Evolutionary conservation across 2,797 vertebrate genomes (phyloP), one percentile per base, ranked within the genome.

Genomic region (Tokudaia tokunoshimensis): DNA sequence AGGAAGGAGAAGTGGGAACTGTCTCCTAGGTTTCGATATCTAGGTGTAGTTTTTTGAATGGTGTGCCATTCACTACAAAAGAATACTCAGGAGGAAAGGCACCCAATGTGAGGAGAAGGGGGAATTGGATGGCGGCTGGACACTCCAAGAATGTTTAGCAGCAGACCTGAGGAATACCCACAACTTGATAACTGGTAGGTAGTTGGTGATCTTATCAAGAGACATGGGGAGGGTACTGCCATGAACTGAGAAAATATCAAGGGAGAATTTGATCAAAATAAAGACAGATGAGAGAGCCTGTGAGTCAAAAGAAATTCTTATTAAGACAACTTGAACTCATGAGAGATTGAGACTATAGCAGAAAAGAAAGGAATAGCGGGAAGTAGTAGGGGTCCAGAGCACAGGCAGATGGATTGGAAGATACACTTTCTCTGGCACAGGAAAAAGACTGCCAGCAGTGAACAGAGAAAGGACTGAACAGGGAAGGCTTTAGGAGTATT

Each of bases 291-390:
- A 85, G 52, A 57, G 6, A 26, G 9, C n/a, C 87, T 93, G 9
- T 81, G 41, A 78, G 7, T 92, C n/a, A 47, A 80, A 92, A 81
- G 41, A 92, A 65, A 67, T 24, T 57, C 67, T 87, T 87, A 78
- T 47, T 34, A 41, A 41, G 55, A 93, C 26, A 74, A 14, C 12
- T 31, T 50, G 74, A 67, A 37, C 17, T 61, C 87, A 44, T 52
- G 37, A 75, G 75, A 89, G 83, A 81, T 79, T 74, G 44, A 76
- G 57, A 63, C n/a, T 26, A 50, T 7, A 81, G 67, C 74, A 88
- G 50, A 89, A 31, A 44, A 65, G 31, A 92, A 83, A 94, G 12
- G 34, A 72, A 94, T 65, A 47, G 7, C 91, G 24, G 41, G 41
- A 83, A 90, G 31, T 19, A 50, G 79, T 52, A 44, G 7, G 7